A percentile compares a stretch with the other conserved stretches of the same genome.
Conservation (phyloP, 2,113 vertebrate species). For the Gopherus evgoodei region DNA sequence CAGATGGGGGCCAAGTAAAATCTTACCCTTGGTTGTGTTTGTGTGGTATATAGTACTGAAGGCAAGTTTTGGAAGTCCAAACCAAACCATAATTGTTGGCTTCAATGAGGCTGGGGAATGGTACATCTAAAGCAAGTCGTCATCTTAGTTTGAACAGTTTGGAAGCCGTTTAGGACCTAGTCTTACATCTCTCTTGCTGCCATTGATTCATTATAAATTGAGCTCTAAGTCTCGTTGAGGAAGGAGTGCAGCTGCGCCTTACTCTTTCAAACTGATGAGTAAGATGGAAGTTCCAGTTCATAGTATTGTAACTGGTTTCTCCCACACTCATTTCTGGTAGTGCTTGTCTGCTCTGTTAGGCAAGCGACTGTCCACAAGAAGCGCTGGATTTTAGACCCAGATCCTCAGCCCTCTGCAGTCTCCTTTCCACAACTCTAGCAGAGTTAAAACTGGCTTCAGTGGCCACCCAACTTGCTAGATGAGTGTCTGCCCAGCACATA, state of each 20-base stretch:
- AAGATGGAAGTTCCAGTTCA: accelerated
- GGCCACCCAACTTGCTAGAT: not conserved
- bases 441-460: not conserved
- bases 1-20: not conserved
- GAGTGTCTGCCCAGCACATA: not conserved
- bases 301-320: not conserved
- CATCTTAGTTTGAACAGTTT: not conserved
- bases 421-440: not conserved
- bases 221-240: not conserved
- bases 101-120: not conserved
- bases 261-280: not conserved
- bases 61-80: not conserved
- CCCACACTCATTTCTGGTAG: accelerated
- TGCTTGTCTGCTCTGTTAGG: not conserved
- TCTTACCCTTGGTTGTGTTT: not conserved
- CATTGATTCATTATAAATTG: not conserved
- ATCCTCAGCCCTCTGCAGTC: not conserved
- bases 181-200: not conserved
- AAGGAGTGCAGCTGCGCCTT: not conserved
- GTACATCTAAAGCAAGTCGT: not conserved
- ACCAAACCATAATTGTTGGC: not conserved
- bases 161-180: not conserved
- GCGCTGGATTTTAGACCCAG: not conserved
- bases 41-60: not conserved
- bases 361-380: not conserved